Percentiles rank a stretch among this genome's conserved stretches.
Conservation (phyloP, 2,797 vertebrate genomes). For the Periparus ater region DNA sequence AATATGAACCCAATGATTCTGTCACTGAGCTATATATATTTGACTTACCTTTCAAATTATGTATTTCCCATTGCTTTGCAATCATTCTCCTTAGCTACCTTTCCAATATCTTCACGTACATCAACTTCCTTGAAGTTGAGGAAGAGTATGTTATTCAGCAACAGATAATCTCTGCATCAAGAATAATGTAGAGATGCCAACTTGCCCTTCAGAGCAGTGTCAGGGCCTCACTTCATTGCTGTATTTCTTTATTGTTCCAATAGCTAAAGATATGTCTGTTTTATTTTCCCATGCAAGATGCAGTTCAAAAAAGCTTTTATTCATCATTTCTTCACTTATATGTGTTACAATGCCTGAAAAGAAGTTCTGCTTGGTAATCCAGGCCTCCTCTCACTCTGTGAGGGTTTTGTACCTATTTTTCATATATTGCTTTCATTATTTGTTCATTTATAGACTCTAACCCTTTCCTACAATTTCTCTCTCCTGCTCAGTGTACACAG, state of each 20-base stretch:
- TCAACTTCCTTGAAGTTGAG: background rate
- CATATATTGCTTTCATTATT: background rate
- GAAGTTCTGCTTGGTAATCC: background rate
- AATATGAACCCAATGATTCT: background rate
- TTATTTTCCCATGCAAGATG: background rate
- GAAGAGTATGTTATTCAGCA: background rate
- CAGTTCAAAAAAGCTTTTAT: background rate
- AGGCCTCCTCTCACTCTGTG: background rate
- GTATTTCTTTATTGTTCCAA: background rate
- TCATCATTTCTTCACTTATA: background rate
- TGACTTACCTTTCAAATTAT: background rate
- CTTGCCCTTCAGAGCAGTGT: background rate
- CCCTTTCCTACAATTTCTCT: background rate
- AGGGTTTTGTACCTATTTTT: background rate
- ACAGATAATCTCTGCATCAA: background rate
- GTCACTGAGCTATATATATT: background rate
- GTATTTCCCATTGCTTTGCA: background rate
- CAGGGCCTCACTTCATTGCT: background rate
- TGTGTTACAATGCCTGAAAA: background rate
- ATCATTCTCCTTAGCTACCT: background rate
- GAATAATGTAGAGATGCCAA: background rate
- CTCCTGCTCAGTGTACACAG: background rate
- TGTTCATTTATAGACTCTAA: background rate
- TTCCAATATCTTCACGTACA: background rate
- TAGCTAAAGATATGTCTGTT: background rate